phyloP scores from a whole-genome alignment of 2,888 invertebrate species.

The Conchocele bisecta region DNA sequence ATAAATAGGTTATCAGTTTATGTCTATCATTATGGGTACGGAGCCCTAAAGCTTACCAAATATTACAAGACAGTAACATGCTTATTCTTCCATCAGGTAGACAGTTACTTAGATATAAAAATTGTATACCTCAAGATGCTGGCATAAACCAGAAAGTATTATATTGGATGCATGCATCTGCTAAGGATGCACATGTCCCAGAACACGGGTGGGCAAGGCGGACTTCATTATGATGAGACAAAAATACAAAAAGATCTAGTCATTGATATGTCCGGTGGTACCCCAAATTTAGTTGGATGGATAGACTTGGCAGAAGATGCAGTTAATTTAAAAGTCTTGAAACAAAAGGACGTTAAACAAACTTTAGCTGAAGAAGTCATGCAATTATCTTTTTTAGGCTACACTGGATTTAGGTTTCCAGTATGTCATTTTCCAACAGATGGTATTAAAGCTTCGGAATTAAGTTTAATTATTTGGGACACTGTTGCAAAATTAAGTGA shows the following conservation, averaged over 20 bases:
- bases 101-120: too few species aligned
- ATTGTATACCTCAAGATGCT: constrained; percentile 29
- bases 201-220: constrained; percentile 25
- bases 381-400: constrained; percentile 41
- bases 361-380: constrained; percentile 33
- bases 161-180: constrained; percentile 35
- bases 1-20: too few species aligned
- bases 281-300: constrained; percentile 23
- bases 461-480: constrained; percentile 32
- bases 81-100: too few species aligned
- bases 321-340: constrained; percentile 16
- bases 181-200: constrained; percentile 14
- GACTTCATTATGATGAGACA: constrained; percentile 39
- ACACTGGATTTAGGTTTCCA: constrained; percentile 50
- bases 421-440: constrained; percentile 37
- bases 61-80: constrained; percentile 26
- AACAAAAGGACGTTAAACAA: constrained; percentile 12
- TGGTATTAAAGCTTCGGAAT: constrained; percentile 23
- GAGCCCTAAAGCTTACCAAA: constrained; percentile 24
- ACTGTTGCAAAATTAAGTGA: constrained; percentile 15
- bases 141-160: constrained; percentile 26
- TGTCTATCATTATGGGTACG: constrained; percentile 18
- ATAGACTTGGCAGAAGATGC: constrained; percentile 41
- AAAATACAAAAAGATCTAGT: constrained; percentile 40
- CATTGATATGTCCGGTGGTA: constrained; percentile 9